Percentiles rank a stretch among this genome's conserved stretches.
phyloP scores from a whole-genome alignment of 2,113 vertebrate genomes.

The Pteruthius melanotis region DNA sequence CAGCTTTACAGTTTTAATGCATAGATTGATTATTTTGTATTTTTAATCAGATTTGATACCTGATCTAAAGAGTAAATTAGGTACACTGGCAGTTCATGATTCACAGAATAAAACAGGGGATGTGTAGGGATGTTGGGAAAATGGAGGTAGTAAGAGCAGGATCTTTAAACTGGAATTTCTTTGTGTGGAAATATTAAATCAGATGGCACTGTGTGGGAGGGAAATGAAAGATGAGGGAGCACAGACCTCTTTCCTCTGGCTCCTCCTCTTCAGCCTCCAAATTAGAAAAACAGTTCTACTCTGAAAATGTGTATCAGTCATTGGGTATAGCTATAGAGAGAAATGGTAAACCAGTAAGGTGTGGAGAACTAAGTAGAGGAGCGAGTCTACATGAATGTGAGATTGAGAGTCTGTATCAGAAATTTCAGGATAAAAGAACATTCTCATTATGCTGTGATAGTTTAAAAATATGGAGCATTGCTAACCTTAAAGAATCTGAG shows the following conservation, averaged over 20 bases:
- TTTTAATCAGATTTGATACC: background rate
- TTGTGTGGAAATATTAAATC: background rate
- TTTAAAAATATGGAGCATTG: background rate
- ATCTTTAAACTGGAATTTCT: background rate
- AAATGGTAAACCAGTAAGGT: background rate
- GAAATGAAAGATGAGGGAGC: background rate
- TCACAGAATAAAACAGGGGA: background rate
- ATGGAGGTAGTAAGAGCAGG: background rate
- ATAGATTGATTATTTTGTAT: background rate
- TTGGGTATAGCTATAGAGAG: background rate
- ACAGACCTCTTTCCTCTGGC: background rate
- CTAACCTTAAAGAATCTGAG: background rate
- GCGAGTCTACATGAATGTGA: background rate
- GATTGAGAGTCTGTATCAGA: rapidly evolving
- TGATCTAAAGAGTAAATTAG: background rate
- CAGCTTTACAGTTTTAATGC: background rate
- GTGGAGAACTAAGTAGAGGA: background rate
- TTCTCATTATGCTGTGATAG: background rate
- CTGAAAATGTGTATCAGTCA: background rate
- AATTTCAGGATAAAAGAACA: background rate
- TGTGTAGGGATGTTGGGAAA: background rate
- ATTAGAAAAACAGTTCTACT: background rate
- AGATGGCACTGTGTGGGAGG: background rate
- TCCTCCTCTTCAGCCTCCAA: background rate
- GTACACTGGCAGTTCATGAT: background rate